Percentiles rank a stretch among this genome's conserved stretches.
phyloP scores from a whole-genome alignment of 2,888 invertebrate genomes.

The Vannuccia rotundouncinata region DNA sequence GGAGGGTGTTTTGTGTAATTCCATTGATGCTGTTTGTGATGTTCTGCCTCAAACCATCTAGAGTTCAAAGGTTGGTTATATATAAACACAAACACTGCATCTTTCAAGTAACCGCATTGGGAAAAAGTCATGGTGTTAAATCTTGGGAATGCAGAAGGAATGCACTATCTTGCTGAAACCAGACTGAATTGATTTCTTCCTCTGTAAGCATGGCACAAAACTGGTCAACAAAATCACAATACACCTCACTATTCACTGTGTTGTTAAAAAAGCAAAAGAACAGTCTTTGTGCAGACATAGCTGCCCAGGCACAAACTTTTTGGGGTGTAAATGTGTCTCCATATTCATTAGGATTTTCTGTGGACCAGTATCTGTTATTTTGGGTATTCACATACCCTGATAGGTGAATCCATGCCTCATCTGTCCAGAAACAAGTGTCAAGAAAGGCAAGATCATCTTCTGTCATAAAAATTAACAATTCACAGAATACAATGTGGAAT shows the following conservation, averaged over 20 bases:
- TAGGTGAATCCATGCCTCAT: background rate
- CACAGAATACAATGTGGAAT: background rate
- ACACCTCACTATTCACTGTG: background rate
- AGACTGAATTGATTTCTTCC: too few species aligned
- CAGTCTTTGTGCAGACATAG: constrained; percentile 5
- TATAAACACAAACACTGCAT: too few species aligned
- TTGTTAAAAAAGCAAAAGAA: background rate
- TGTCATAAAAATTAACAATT: background rate
- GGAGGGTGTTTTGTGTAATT: too few species aligned
- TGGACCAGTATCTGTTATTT: constrained; percentile 14
- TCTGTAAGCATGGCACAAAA: too few species aligned
- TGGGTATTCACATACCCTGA: constrained; percentile 23
- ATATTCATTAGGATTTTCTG: background rate
- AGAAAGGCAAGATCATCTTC: background rate
- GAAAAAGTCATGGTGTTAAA: too few species aligned
- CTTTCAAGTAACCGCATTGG: too few species aligned
- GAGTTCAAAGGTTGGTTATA: too few species aligned
- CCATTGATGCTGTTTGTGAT: too few species aligned
- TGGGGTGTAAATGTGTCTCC: background rate
- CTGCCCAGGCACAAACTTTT: constrained; percentile 2
- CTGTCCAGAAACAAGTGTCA: constrained; percentile 22
- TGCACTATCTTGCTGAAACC: too few species aligned
- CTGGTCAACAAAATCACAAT: background rate
- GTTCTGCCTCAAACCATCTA: too few species aligned
- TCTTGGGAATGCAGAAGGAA: too few species aligned